Conservation (phyloP, 2,797 vertebrate species). For the Urosaurus nigricauda region DNA sequence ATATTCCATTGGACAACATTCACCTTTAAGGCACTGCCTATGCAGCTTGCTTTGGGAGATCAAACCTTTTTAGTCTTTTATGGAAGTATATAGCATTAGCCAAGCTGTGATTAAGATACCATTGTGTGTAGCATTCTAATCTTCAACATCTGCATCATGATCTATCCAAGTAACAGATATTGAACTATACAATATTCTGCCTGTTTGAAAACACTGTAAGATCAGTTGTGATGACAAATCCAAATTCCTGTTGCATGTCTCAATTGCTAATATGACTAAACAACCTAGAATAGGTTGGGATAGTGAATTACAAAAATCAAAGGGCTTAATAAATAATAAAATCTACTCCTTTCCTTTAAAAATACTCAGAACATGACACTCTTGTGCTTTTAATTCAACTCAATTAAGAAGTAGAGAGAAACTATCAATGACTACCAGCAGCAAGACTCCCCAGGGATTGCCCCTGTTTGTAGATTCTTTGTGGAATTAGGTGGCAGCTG, state of each 20-base stretch:
- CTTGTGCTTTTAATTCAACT: slow-evolving; percentile 36
- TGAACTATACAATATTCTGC: slow-evolving; percentile 49
- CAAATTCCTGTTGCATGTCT: slow-evolving; percentile 46
- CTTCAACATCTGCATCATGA: slow-evolving; percentile 1
- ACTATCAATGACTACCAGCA: slow-evolving; percentile 46
- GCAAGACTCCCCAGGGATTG: slow-evolving; percentile 42
- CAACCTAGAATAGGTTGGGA: slow-evolving; percentile 53
- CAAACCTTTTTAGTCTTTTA: background rate
- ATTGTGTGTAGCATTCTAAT: background rate
- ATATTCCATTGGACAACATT: background rate
- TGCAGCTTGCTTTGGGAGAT: background rate
- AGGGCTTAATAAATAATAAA: slow-evolving; percentile 54
- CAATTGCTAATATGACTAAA: slow-evolving; percentile 61
- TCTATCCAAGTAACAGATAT: slow-evolving; percentile 33
- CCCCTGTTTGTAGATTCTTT: slow-evolving; percentile 58
- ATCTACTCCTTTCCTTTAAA: slow-evolving; percentile 43
- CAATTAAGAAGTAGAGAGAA: slow-evolving; percentile 59
- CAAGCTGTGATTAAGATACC: background rate
- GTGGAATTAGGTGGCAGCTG: slow-evolving; percentile 64
- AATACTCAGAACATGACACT: slow-evolving; percentile 49
- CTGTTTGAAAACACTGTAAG: slow-evolving; percentile 59
- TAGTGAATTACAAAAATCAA: slow-evolving; percentile 51
- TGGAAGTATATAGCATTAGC: background rate
- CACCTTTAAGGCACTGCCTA: background rate
- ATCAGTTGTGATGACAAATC: slow-evolving; percentile 52